Conservation (phyloP, 1,140 invertebrate genomes). For the Scylla paramamosain region DNA sequence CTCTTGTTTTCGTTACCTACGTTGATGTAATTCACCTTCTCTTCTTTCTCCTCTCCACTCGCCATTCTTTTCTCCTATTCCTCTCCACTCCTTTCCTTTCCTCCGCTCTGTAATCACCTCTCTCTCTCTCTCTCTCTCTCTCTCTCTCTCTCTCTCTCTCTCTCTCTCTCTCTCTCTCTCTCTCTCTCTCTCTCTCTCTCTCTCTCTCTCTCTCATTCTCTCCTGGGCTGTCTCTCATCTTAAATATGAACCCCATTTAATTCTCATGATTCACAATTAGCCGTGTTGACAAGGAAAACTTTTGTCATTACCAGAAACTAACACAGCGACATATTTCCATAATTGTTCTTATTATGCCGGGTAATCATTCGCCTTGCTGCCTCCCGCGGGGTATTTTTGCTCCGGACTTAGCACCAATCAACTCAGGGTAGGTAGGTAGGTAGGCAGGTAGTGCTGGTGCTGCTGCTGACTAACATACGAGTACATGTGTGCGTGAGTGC, state of each 20-base stretch:
- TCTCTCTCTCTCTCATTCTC: constrained; percentile 28
- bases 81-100: not conserved
- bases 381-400: not conserved
- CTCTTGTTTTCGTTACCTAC: not conserved
- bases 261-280: constrained; percentile 57
- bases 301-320: constrained; percentile 57
- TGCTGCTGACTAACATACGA: too few species aligned
- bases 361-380: constrained; percentile 50
- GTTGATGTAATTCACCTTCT: not conserved
- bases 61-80: not conserved
- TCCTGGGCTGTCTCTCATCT: constrained; percentile 30
- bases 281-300: constrained; percentile 56
- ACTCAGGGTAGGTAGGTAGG: not conserved
- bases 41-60: not conserved
- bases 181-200: constrained; percentile 40
- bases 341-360: constrained; percentile 49
- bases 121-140: not conserved
- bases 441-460: too few species aligned
- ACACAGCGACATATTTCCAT: constrained; percentile 56
- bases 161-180: constrained; percentile 37
- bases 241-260: constrained; percentile 51
- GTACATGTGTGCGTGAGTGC: too few species aligned
- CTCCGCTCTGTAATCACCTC: not conserved
- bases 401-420: constrained; percentile 37
- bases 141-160: constrained; percentile 35